Evolutionary conservation across 2,888 invertebrate species (phyloP).

Genomic region (Physocephala rufipes): DNA sequence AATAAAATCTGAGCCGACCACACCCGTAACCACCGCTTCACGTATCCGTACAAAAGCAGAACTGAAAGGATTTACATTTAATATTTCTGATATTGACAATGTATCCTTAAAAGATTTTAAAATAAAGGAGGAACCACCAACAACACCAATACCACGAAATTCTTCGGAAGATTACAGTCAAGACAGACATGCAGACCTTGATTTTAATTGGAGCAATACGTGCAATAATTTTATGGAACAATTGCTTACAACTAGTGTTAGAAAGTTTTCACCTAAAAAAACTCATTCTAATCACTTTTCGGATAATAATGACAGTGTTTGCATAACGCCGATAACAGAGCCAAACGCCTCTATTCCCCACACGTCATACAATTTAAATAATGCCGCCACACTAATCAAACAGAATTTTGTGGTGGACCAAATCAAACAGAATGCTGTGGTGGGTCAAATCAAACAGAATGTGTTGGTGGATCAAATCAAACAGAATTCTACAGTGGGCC

Average conservation of each 20-base stretch:
- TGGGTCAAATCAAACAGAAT: slow-evolving; percentile 39
- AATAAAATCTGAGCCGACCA: slow-evolving; percentile 69
- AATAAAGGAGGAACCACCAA: slow-evolving; percentile 41
- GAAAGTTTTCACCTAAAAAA: slow-evolving; percentile 60
- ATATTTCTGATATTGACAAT: slow-evolving; percentile 43
- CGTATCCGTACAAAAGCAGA: slow-evolving; percentile 89
- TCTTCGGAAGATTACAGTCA: slow-evolving; percentile 47
- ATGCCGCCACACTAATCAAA: slow-evolving; percentile 10
- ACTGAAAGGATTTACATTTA: slow-evolving; percentile 71
- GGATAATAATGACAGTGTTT: not conserved
- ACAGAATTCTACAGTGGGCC: no score
- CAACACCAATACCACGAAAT: slow-evolving; percentile 40
- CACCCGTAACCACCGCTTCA: slow-evolving; percentile 68
- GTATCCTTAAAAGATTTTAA: slow-evolving; percentile 36
- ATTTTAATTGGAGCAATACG: slow-evolving; percentile 71
- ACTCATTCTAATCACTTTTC: slow-evolving; percentile 52
- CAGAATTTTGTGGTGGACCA: no score
- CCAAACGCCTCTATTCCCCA: no score
- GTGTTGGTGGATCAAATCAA: slow-evolving; percentile 36
- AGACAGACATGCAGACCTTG: no score
- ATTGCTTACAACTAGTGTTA: slow-evolving; percentile 70
- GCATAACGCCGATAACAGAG: no score
- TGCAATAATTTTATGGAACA: slow-evolving; percentile 84
- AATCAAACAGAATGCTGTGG: no score
- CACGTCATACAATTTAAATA: no score